A percentile compares a stretch with the other conserved stretches of the same genome.
phyloP scores from a whole-genome alignment of 1,140 invertebrate genomes.

The Heliothis virescens region DNA sequence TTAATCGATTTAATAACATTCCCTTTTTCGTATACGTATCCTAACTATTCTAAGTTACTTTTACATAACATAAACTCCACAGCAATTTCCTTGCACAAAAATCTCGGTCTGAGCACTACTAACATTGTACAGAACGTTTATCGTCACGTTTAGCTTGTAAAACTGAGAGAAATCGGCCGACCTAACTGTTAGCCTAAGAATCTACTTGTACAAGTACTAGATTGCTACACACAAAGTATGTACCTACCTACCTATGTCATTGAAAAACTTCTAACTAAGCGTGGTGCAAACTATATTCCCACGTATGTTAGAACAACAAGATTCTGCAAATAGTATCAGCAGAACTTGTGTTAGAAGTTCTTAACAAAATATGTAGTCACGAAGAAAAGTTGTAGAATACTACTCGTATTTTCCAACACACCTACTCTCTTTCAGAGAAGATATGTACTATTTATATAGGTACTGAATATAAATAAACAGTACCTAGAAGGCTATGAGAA shows the following conservation, averaged over 20 bases:
- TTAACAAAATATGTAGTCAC: background rate
- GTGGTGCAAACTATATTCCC: background rate
- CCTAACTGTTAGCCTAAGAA: slow-evolving; percentile 1
- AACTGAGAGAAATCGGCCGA: slow-evolving; percentile 5
- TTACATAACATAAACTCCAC: too few relatives aligned
- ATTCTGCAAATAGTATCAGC: background rate
- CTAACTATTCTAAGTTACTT: too few relatives aligned
- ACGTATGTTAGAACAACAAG: background rate
- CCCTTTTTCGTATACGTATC: too few relatives aligned
- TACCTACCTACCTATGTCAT: background rate
- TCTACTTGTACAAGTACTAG: background rate
- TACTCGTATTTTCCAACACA: too few relatives aligned
- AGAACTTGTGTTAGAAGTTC: background rate
- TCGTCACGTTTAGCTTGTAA: slow-evolving; percentile 20
- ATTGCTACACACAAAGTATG: background rate
- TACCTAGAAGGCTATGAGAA: too few relatives aligned
- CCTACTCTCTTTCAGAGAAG: too few relatives aligned
- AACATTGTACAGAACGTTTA: slow-evolving; percentile 6
- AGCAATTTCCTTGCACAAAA: background rate
- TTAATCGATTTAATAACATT: too few relatives aligned
- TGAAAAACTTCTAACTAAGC: slow-evolving; percentile 3
- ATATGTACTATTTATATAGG: too few relatives aligned
- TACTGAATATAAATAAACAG: too few relatives aligned
- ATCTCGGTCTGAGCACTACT: background rate
- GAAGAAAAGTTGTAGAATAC: too few relatives aligned